These are phyloP conservation scores for Serrognathus titanus DNA, from an alignment of 2,888 invertebrate genomes.

Conservation along the genomic window DNA sequence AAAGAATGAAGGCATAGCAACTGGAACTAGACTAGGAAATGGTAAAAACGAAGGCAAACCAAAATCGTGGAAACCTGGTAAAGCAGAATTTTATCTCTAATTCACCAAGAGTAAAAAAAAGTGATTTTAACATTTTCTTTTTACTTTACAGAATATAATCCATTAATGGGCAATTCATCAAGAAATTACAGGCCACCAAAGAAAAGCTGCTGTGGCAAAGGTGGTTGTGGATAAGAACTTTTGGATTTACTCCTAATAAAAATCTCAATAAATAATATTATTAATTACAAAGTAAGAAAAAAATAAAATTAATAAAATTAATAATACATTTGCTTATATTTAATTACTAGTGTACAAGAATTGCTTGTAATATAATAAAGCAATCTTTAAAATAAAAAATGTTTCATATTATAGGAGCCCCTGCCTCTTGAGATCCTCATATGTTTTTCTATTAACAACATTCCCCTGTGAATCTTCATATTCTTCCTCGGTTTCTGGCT, in stretches of 20 bases:
- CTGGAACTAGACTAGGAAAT: slow-evolving; percentile 36
- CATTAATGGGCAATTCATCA: slow-evolving; percentile 41
- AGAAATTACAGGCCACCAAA: slow-evolving; percentile 42
- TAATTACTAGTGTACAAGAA: not conserved
- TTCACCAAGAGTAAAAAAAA: not conserved
- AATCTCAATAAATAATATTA: too few relatives aligned
- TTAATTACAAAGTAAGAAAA: too few relatives aligned
- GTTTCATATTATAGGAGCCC: slow-evolving; percentile 72
- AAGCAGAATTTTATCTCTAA: not conserved
- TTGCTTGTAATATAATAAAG: not conserved
- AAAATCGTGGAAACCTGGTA: slow-evolving; percentile 20
- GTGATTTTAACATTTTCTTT: not conserved
- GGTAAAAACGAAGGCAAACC: not conserved
- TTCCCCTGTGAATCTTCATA: slow-evolving; percentile 98
- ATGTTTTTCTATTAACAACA: slow-evolving; percentile 97
- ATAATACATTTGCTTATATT: not conserved
- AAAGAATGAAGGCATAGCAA: slow-evolving; percentile 20
- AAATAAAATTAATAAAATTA: too few relatives aligned
- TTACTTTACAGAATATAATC: slow-evolving; percentile 42
- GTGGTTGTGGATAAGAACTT: slow-evolving; percentile 41
- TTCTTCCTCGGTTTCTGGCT: slow-evolving; percentile 96
- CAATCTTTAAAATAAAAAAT: not conserved
- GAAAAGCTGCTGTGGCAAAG: slow-evolving; percentile 42
- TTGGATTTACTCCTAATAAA: not conserved
- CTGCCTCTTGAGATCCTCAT: slow-evolving; percentile 97